A percentile compares a stretch with the other conserved stretches of the same genome.
phyloP scores from a whole-genome alignment of 2,113 vertebrate species.

The Pteruthius melanotis region DNA sequence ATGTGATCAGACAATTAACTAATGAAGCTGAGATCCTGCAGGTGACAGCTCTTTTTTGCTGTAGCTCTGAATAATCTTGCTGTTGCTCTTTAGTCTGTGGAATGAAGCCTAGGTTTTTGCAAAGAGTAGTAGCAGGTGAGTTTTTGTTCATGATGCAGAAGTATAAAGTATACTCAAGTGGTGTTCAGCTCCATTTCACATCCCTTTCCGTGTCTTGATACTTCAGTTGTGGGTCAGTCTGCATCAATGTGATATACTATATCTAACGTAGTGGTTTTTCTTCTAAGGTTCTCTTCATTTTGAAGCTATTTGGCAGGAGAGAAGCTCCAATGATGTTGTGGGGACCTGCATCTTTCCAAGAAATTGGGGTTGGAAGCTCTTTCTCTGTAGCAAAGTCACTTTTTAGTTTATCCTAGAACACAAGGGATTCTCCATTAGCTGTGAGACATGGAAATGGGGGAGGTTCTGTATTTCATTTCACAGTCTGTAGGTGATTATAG shows the following conservation, averaged over 20 bases:
- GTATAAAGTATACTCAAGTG: background rate
- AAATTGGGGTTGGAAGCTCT: background rate
- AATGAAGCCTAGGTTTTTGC: background rate
- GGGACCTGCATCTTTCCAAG: background rate
- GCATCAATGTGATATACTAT: background rate
- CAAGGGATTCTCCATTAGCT: background rate
- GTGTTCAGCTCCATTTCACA: background rate
- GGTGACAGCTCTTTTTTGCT: background rate
- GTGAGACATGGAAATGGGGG: background rate
- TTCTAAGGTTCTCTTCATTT: background rate
- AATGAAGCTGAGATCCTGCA: background rate
- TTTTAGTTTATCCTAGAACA: background rate
- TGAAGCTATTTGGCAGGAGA: background rate
- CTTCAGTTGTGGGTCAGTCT: background rate
- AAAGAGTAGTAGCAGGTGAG: background rate
- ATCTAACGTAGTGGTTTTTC: background rate
- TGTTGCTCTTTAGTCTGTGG: background rate
- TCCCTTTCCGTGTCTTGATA: background rate
- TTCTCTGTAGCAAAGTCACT: background rate
- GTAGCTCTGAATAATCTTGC: background rate
- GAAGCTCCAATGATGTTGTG: background rate
- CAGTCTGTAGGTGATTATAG: background rate
- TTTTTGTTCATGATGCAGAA: background rate
- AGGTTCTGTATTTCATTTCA: background rate
- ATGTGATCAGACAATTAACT: background rate